Conservation (phyloP, 2,888 invertebrate genomes). For the Sialis fuliginosa region DNA sequence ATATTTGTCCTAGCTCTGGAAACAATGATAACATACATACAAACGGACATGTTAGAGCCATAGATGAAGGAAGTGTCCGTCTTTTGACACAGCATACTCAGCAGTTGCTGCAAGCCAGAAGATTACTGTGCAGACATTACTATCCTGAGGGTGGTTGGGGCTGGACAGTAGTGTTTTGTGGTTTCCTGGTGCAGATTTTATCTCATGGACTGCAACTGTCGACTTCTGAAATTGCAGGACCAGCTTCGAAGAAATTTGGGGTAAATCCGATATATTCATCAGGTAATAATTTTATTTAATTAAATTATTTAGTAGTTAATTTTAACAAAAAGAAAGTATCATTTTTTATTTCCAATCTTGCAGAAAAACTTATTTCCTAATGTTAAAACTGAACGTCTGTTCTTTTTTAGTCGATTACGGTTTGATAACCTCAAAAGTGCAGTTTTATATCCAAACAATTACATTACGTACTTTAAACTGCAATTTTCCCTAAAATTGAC, state of each 20-base stretch:
- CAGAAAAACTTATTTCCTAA: too few relatives aligned
- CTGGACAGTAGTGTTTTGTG: conserved; percentile 59
- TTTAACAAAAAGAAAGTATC: too few relatives aligned
- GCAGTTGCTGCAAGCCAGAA: conserved; percentile 38
- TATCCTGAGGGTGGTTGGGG: conserved; percentile 83
- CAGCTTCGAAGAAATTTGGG: conserved; percentile 40
- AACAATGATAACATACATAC: not conserved
- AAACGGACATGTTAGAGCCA: not conserved
- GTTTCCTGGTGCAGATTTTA: conserved; percentile 52
- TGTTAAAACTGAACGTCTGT: too few relatives aligned
- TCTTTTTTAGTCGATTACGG: too few relatives aligned
- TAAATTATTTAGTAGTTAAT: too few relatives aligned
- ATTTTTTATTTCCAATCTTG: too few relatives aligned
- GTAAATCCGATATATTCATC: conserved; percentile 43
- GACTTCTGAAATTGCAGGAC: conserved; percentile 39
- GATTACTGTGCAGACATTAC: conserved; percentile 53
- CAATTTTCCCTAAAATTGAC: too few relatives aligned
- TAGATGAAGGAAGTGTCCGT: not conserved
- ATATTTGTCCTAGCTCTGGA: not conserved
- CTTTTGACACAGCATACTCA: not conserved
- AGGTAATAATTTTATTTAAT: conserved; percentile 28
- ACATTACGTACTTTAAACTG: too few relatives aligned
- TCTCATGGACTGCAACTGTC: conserved; percentile 58
- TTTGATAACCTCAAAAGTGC: too few relatives aligned
- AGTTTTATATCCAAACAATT: too few relatives aligned